Base-by-base conservation (phyloP, 1,140 invertebrate species). In the Drosophila rufa region DNA sequence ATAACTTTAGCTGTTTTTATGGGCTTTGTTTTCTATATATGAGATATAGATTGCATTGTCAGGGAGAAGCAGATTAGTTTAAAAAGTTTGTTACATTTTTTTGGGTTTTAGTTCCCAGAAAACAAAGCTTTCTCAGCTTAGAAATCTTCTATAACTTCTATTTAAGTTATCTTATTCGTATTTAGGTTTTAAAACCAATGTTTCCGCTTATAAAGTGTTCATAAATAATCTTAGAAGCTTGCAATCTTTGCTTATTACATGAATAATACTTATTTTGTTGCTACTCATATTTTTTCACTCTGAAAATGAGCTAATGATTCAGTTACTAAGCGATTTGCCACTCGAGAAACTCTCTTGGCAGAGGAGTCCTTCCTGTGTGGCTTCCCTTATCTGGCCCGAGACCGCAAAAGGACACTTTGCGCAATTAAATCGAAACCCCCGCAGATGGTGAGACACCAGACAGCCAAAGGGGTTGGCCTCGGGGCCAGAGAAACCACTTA, bases 401-500 rank as follows among this genome's bases (percentile, higher is more conserved):
- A 46, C 47, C 70, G 9, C 62, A 62, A 56, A 56, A 50, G 64
- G 67, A 70, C 67, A 79, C 25, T 53, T 74, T 42, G 47, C 58
- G 56, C 65, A 64, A 77, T 81, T 79, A 56, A 61, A 82, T 78
- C 55, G 48, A 48, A 51, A 46, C 33, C 60, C 60, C 60, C 46
- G 33, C 17, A 51, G 38, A 45, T 50, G 64, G 17, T 36, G 33
- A 25, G 53, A 56, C 45, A 59, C 69, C n/a, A 47, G 67, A 15
- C 53, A 46, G 47, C 69, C 27, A 55, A 57, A 56, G 64, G 69
- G 56, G 67, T 79, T 77, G 61, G 45, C 57, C 27, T 36, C 14
- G 48, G 11, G 67, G 48, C 48, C 48, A 81, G 27, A 58, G 84
- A 87, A 87, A 90, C 80, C 85, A 75, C 77, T 84, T 89, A 84